Conservation (phyloP, 2,113 vertebrate genomes). For the Willisornis vidua region DNA sequence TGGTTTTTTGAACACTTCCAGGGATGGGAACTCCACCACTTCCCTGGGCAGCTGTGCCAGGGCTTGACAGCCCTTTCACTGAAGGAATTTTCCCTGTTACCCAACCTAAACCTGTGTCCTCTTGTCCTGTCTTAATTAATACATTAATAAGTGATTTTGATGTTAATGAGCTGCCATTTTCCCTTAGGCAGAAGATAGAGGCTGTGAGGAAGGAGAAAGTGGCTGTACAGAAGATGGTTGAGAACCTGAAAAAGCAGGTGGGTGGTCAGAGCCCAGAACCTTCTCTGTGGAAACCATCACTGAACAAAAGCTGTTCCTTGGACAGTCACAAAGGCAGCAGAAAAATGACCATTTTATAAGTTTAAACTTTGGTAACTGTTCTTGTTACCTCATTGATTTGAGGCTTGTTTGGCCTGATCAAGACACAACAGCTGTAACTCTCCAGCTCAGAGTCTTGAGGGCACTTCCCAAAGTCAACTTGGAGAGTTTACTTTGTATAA, state of each 20-base stretch:
- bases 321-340: background rate
- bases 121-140: background rate
- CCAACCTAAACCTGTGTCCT: background rate
- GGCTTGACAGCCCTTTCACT: background rate
- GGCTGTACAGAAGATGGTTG: constrained; percentile 79
- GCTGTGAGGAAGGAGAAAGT: constrained; percentile 82
- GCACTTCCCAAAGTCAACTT: background rate
- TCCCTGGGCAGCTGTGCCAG: background rate
- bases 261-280: background rate
- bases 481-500: background rate
- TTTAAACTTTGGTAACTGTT: background rate
- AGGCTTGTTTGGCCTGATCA: background rate
- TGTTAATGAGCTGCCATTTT: background rate
- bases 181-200: constrained; percentile 83
- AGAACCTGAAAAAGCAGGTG: constrained; percentile 88
- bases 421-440: background rate
- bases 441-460: background rate
- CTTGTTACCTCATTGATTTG: background rate
- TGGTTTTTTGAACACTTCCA: background rate
- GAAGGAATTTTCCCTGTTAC: background rate
- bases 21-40: background rate
- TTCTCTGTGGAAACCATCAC: background rate
- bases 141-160: background rate
- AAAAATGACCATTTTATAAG: rapidly evolving
- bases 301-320: background rate